Conservation (phyloP, 2,888 invertebrate species). For the Pammene fasciana region DNA sequence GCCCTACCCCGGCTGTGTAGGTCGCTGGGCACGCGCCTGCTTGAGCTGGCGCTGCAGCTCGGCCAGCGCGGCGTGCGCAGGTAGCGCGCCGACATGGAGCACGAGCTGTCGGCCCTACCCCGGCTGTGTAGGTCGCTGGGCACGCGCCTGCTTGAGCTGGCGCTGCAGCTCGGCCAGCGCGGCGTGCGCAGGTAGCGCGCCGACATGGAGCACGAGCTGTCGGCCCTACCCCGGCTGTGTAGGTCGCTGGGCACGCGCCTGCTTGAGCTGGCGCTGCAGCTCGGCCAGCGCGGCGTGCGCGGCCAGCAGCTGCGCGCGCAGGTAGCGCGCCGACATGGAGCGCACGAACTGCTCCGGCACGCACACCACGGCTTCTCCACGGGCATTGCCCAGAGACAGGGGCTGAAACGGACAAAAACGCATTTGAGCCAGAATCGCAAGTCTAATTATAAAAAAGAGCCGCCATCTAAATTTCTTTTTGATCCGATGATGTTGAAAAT, state of each 20-base stretch:
- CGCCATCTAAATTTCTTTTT: no score
- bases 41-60: slow-evolving; percentile 49
- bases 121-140: neutral
- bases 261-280: slow-evolving; percentile 49
- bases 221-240: slow-evolving; percentile 31
- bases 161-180: slow-evolving; percentile 48
- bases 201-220: neutral
- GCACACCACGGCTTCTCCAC: slow-evolving; percentile 44
- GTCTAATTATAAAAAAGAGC: no score
- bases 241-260: neutral
- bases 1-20: slow-evolving; percentile 32
- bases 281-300: slow-evolving; percentile 53
- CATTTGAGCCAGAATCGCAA: no score
- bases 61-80: slow-evolving; percentile 53
- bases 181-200: slow-evolving; percentile 51
- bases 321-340: slow-evolving; percentile 46
- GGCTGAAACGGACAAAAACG: slow-evolving; percentile 8
- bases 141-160: slow-evolving; percentile 46
- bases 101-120: slow-evolving; percentile 27
- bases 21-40: slow-evolving; percentile 5
- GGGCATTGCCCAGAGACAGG: slow-evolving; percentile 33
- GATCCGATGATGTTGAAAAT: no score
- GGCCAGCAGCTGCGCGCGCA: slow-evolving; percentile 56
- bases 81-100: slow-evolving; percentile 25
- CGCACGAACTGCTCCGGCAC: slow-evolving; percentile 51